These are phyloP conservation scores for Hippocampus mohnikei DNA, from an alignment of 2,113 vertebrate species.

Conservation along the genomic window DNA sequence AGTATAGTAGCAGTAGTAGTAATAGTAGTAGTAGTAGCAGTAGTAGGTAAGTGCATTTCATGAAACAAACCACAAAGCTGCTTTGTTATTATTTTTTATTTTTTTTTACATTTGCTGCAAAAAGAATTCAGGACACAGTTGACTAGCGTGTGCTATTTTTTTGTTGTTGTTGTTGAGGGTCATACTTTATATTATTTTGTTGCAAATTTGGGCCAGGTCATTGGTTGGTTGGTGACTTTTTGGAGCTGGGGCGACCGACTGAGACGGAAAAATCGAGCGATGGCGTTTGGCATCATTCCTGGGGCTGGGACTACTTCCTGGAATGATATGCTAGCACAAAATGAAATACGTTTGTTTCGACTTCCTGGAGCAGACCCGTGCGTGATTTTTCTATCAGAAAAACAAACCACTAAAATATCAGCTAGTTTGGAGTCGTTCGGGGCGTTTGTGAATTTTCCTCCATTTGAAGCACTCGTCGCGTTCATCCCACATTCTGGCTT, in stretches of 20 bases:
- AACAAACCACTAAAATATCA: no score
- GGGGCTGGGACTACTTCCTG: background rate
- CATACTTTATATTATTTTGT: background rate
- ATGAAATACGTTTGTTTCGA: background rate
- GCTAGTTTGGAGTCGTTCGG: no score
- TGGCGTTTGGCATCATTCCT: no score
- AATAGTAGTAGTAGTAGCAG: background rate
- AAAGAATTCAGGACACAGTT: slow-evolving; percentile 41
- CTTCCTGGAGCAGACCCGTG: background rate
- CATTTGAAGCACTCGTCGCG: no score
- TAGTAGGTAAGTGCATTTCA: slow-evolving; percentile 93
- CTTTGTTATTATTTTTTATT: slow-evolving; percentile 70
- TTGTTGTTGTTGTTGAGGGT: no score
- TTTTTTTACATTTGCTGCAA: slow-evolving; percentile 69
- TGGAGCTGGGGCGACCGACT: background rate
- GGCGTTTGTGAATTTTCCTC: no score
- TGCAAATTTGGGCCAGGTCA: background rate
- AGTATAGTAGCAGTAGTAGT: slow-evolving; percentile 75
- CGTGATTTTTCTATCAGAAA: background rate
- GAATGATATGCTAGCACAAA: no score
- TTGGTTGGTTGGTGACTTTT: background rate
- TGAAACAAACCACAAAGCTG: slow-evolving; percentile 88
- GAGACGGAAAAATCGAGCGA: background rate
- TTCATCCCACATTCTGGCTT: no score
- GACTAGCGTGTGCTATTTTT: background rate